Conservation (phyloP, 2,888 invertebrate genomes). For the Drosophila pullipes region DNA sequence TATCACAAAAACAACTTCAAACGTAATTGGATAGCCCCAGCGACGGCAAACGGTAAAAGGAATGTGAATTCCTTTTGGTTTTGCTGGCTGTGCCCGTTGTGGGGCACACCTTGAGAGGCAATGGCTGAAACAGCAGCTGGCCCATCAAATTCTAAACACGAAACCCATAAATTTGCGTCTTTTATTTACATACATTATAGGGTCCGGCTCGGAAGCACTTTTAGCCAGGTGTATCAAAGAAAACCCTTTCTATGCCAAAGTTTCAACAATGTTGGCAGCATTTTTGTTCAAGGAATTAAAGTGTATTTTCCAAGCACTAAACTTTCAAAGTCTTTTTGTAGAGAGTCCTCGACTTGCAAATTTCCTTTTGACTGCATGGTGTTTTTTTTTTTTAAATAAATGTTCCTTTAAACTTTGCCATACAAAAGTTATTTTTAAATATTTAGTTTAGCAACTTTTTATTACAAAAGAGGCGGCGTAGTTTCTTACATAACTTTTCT, state of each 20-base stretch:
- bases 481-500: not conserved
- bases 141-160: slow-evolving; percentile 75
- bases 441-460: slow-evolving; percentile 3
- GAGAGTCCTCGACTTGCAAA: slow-evolving; percentile 1
- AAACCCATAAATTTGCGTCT: slow-evolving; percentile 77
- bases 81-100: slow-evolving; percentile 14
- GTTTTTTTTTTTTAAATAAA: not conserved
- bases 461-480: not conserved
- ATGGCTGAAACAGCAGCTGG: slow-evolving; percentile 40
- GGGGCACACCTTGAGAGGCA: slow-evolving; percentile 63
- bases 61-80: slow-evolving; percentile 45
- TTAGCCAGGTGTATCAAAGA: slow-evolving; percentile 13
- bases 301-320: slow-evolving; percentile 25
- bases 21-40: slow-evolving; percentile 70
- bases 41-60: slow-evolving; percentile 35
- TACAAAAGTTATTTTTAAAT: slow-evolving; percentile 5
- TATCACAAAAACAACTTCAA: slow-evolving; percentile 64
- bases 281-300: slow-evolving; percentile 46
- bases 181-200: slow-evolving; percentile 78
- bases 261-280: slow-evolving; percentile 21
- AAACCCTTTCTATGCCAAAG: slow-evolving; percentile 15
- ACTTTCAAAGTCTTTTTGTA: too few species aligned
- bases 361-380: not conserved
- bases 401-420: not conserved
- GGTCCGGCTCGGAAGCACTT: slow-evolving; percentile 39